Conservation (phyloP, 2,113 vertebrate species). For the Mus pahari region DNA sequence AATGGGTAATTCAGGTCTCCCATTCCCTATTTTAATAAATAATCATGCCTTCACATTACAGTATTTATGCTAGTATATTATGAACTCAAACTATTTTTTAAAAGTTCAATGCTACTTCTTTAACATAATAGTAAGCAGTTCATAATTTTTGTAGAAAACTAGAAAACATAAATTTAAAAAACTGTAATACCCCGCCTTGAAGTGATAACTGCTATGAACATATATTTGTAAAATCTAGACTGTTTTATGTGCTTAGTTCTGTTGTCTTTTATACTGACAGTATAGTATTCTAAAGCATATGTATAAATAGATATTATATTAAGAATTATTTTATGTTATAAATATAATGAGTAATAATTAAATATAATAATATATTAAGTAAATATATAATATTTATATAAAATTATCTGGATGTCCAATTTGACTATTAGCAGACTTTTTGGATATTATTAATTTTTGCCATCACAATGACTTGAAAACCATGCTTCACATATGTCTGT, state of each 20-base stretch:
- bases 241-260: not conserved
- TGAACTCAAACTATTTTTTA: slow-evolving; percentile 24
- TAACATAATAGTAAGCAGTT: not conserved
- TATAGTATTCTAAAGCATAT: not conserved
- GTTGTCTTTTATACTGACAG: not conserved
- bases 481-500: not conserved
- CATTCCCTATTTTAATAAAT: slow-evolving; percentile 12
- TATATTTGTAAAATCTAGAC: slow-evolving; percentile 5
- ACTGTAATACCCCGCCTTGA: not conserved
- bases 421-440: not conserved
- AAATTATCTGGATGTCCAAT: not conserved
- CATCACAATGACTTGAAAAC: slow-evolving; percentile 12
- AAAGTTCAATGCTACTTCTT: not conserved
- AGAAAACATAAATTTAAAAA: slow-evolving; percentile 47
- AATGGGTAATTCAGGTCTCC: not conserved
- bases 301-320: not conserved
- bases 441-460: slow-evolving; percentile 11
- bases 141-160: slow-evolving; percentile 9
- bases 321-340: too few relatives aligned
- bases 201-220: slow-evolving; percentile 8
- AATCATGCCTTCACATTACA: not conserved
- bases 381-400: not conserved
- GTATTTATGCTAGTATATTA: not conserved
- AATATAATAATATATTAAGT: not conserved
- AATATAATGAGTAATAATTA: too few relatives aligned